Conservation (phyloP, 2,797 vertebrate genomes). For the Gymnothorax javanicus region DNA sequence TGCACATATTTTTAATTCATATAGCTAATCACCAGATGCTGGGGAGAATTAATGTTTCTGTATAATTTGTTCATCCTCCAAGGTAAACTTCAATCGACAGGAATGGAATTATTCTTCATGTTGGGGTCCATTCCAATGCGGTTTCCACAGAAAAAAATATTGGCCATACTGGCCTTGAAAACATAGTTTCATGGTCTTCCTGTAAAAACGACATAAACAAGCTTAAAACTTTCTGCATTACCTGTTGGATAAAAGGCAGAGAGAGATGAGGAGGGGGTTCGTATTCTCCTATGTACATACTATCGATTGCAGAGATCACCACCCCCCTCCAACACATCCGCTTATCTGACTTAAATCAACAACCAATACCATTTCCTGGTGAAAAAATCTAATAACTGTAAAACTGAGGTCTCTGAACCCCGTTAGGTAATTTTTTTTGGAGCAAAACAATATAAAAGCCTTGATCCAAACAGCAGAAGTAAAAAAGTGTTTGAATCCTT, state of each 20-base stretch:
- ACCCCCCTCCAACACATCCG: background rate
- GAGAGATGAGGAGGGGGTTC: background rate
- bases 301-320: background rate
- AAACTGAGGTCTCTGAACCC: background rate
- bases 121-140: background rate
- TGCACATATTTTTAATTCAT: background rate
- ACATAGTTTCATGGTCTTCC: background rate
- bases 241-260: background rate
- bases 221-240: background rate
- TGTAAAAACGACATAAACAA: background rate
- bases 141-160: no score
- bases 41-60: background rate
- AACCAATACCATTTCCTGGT: no score
- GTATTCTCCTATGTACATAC: background rate
- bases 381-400: background rate
- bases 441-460: background rate
- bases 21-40: background rate
- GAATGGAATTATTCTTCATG: background rate
- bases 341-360: background rate
- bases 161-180: background rate
- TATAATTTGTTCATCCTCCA: background rate
- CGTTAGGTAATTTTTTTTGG: background rate
- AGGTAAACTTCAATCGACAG: background rate
- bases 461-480: background rate
- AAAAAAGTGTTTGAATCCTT: background rate